These are phyloP conservation scores for Micropoecilia bifurca DNA, from an alignment of 2,797 vertebrate species.

Conservation along the genomic window DNA sequence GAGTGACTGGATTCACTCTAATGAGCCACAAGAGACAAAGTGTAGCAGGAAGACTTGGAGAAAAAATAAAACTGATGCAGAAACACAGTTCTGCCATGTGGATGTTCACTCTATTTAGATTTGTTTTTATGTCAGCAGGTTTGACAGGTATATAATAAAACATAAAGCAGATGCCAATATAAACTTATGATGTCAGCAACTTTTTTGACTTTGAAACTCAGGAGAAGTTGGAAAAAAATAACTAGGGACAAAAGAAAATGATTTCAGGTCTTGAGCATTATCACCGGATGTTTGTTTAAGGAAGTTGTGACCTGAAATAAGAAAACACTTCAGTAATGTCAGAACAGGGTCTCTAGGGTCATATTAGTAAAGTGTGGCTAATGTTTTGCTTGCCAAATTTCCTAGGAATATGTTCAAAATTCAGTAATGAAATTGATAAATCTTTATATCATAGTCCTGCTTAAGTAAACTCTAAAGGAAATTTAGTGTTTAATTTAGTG, in stretches of 20 bases:
- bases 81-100: neutral
- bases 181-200: neutral
- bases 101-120: neutral
- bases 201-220: neutral
- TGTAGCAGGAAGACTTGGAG: neutral
- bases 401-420: neutral
- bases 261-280: too few relatives aligned
- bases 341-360: neutral
- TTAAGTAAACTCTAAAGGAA: neutral
- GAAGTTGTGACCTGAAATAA: neutral
- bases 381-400: neutral
- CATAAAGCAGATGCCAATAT: neutral
- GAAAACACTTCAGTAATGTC: neutral
- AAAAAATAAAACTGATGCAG: conserved; percentile 17
- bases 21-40: conserved; percentile 23
- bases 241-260: neutral
- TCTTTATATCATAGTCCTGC: neutral
- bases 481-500: neutral
- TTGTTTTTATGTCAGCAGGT: neutral
- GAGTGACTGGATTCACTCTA: conserved; percentile 31
- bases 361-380: neutral
- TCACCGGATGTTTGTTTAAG: neutral
- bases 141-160: neutral
- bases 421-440: neutral
- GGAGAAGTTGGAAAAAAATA: neutral